These are phyloP conservation scores for Trididemnum clinides DNA, from an alignment of 23 tunicate species.

Conservation along the genomic window DNA sequence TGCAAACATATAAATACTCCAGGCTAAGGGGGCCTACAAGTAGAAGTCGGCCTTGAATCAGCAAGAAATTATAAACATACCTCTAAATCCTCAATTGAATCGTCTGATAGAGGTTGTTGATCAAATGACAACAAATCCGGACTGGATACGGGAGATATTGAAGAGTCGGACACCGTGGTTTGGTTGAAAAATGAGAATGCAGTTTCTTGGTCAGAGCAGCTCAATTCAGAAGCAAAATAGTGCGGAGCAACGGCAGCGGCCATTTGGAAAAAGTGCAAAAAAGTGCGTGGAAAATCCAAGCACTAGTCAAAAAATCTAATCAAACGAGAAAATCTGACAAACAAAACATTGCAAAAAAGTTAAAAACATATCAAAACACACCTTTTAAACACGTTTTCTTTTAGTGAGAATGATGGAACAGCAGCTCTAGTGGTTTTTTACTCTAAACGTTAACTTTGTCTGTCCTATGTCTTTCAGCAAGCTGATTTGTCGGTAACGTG, in stretches of 20 bases:
- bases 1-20: too few species aligned
- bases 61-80: not conserved
- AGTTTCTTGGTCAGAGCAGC: not conserved
- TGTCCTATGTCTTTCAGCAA: too few species aligned
- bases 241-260: not conserved
- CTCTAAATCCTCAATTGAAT: not conserved
- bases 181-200: not conserved
- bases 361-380: too few species aligned
- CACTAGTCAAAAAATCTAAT: not conserved
- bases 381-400: too few species aligned
- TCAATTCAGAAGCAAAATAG: not conserved
- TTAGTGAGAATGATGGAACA: too few species aligned
- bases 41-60: not conserved
- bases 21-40: too few species aligned
- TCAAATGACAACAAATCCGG: not conserved
- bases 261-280: not conserved
- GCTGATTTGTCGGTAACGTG: too few species aligned
- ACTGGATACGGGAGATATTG: constrained; percentile 4
- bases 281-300: not conserved
- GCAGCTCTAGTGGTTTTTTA: too few species aligned
- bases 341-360: too few species aligned
- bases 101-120: not conserved
- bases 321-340: too few species aligned
- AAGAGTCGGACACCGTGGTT: not conserved
- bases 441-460: too few species aligned